Conservation (phyloP, 2,113 vertebrate species). For the Onychorhynchus coronatus region DNA sequence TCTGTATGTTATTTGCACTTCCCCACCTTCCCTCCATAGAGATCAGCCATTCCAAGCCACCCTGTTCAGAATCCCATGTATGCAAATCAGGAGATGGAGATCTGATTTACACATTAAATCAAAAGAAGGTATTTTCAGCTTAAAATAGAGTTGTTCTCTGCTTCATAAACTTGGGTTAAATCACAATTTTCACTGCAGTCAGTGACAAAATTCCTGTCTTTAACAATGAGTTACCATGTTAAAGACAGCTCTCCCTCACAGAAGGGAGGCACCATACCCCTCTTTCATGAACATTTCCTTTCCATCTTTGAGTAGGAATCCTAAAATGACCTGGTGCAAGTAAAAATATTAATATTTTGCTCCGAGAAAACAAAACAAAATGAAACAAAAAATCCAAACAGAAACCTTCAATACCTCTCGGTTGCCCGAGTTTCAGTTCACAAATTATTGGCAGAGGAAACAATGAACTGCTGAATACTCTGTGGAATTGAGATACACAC, state of each 20-base stretch:
- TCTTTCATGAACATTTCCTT: background rate
- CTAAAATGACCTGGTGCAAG: background rate
- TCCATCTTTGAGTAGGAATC: background rate
- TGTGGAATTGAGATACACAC: background rate
- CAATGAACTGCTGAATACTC: background rate
- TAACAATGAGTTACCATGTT: background rate
- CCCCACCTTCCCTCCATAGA: background rate
- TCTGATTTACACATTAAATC: background rate
- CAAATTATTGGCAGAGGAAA: background rate
- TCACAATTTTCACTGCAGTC: background rate
- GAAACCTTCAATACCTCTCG: background rate
- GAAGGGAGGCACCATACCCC: accelerated
- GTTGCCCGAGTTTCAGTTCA: background rate
- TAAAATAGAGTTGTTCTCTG: background rate
- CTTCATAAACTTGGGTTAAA: background rate
- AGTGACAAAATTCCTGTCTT: background rate
- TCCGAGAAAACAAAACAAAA: background rate
- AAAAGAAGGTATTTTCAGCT: background rate
- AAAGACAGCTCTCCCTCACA: background rate
- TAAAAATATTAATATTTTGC: background rate
- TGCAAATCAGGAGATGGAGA: background rate
- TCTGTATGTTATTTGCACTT: background rate
- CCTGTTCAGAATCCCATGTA: background rate
- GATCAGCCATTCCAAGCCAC: background rate
- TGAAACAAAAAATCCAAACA: background rate